Evolutionary conservation across 2,113 vertebrate species (phyloP), one percentile per base, ranked within the genome.

Genomic region (Ardeotis arabs): DNA sequence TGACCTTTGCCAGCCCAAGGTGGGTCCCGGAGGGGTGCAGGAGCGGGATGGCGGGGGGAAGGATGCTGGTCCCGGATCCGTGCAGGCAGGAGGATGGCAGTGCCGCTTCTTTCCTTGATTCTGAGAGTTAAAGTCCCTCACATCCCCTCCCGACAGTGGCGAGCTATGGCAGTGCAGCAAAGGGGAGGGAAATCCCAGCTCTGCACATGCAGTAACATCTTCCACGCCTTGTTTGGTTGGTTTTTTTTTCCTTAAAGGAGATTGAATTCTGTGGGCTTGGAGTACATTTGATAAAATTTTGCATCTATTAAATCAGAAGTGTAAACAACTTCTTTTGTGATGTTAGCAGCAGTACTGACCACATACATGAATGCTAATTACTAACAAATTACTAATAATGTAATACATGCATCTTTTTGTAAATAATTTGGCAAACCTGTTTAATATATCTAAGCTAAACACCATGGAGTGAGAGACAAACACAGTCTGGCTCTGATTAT

Each of bases 51-150:
- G 44, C 14, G 15, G 15, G 41, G 41, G 41, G 41, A 15, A 16
- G 24, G 12, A 19, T 45, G 84, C 4, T 4, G 22, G 5, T 2
- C 35, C 31, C 1, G 9, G 16, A 2, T 84, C 64, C 13, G 6
- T 6, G 12, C 7, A 0, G 77, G 16, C 11, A 3, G 7, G 35
- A 44, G 14, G 17, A 9, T 3, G 49, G 63, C 9, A 3, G 8
- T 28, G 9, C 27, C 24, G 6, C 64, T 81, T 14, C 56, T 87
- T 7, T 6, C 33, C 73, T 80, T 5, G 9, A 10, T 89, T 22
- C 69, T 6, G 55, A 4, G 25, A 63, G 47, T 10, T n/a, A 70
- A n/a, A n/a, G 13, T 44, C 41, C 41, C 41, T 31, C 77, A 4
- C 53, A 7, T 31, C 70, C 33, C 50, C 39, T 47, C 22, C 55